Conservation (phyloP, 2,797 vertebrate genomes). For the Acanthopagrus latus region DNA sequence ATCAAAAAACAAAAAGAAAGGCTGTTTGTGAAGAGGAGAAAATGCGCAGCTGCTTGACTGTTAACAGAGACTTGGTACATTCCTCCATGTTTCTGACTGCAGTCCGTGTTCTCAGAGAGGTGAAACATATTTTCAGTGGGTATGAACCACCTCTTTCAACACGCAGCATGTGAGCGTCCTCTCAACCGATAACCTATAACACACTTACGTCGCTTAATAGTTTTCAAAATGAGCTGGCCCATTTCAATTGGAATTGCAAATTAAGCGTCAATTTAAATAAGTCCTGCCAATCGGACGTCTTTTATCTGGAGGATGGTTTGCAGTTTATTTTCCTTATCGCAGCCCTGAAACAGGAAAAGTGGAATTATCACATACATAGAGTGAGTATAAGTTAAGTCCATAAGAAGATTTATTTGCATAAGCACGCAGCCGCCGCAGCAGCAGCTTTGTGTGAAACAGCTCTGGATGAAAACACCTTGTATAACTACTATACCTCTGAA, state of each 20-base stretch:
- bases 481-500: conserved; percentile 12
- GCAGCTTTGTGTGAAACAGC: conserved; percentile 57
- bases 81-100: too few relatives aligned
- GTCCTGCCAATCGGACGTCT: conserved; percentile 19
- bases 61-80: too few relatives aligned
- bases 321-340: conserved; percentile 59
- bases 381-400: conserved; percentile 71
- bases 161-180: not conserved
- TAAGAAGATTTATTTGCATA: conserved; percentile 81
- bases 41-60: not conserved
- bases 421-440: conserved; percentile 46
- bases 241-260: conserved; percentile 60
- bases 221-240: conserved; percentile 27
- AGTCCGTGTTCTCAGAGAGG: not conserved
- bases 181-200: not conserved
- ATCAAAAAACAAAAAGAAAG: not conserved
- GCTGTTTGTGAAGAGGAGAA: not conserved
- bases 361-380: conserved; percentile 68
- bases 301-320: conserved; percentile 52
- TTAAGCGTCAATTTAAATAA: conserved; percentile 62
- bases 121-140: not conserved
- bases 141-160: not conserved
- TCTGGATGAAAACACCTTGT: conserved; percentile 50
- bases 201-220: not conserved
- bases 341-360: conserved; percentile 56